Conservation (phyloP, 2,113 vertebrate genomes). For the Dendrocopos noguchii region DNA sequence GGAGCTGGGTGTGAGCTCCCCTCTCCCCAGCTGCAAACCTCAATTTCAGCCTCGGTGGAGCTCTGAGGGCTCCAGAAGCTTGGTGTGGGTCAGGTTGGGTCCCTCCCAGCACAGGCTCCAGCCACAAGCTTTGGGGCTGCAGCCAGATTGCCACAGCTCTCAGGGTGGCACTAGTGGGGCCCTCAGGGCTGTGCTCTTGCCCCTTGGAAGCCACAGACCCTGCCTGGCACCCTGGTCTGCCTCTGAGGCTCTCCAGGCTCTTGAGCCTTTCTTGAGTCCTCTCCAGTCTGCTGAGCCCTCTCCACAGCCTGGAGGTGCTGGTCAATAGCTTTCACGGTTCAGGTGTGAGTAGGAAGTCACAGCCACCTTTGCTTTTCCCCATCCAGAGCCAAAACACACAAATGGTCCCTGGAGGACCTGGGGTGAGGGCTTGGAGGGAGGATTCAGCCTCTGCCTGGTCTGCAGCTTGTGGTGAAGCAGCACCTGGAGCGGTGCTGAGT, state of each 20-base stretch:
- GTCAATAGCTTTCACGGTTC: rapidly evolving
- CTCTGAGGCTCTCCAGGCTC: background rate
- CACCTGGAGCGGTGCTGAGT: rapidly evolving
- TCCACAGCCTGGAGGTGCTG: rapidly evolving
- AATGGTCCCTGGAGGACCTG: background rate
- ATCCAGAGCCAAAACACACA: background rate
- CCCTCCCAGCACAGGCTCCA: background rate
- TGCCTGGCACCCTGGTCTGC: background rate
- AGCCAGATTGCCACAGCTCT: background rate
- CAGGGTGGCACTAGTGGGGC: rapidly evolving
- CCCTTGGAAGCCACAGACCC: rapidly evolving
- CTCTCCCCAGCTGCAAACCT: background rate
- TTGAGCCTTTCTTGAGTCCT: background rate
- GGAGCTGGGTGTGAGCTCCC: background rate
- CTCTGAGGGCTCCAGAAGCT: background rate
- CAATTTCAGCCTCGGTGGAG: background rate
- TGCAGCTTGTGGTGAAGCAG: background rate
- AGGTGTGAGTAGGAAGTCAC: background rate
- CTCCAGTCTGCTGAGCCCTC: background rate
- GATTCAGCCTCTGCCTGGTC: background rate
- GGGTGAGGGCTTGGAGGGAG: background rate
- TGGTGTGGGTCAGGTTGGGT: rapidly evolving
- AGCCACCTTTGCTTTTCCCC: background rate
- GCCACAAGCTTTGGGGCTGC: background rate
- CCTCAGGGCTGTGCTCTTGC: rapidly evolving